Percentiles rank a stretch among this genome's conserved stretches.
Evolutionary conservation across 2,888 invertebrate species (phyloP).

Genomic region (Morpho deidamia): DNA sequence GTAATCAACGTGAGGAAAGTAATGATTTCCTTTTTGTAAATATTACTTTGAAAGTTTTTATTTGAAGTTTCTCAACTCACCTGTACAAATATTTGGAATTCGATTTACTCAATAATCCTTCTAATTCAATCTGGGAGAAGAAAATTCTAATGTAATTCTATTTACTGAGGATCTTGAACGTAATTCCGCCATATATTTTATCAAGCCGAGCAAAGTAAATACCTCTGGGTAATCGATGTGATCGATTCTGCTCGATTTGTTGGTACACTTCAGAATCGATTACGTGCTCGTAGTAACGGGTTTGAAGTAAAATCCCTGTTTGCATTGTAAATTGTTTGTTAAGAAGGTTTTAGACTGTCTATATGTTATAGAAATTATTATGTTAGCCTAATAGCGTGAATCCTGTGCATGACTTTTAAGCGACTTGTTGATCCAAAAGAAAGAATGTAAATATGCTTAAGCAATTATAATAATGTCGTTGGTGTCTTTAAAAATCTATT

Average conservation of each 20-base stretch:
- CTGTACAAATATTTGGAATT: neutral
- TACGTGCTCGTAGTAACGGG: constrained; percentile 35
- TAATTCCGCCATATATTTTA: constrained; percentile 21
- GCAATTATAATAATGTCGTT: too few relatives aligned
- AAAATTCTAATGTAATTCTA: constrained; percentile 9
- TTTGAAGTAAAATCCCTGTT: constrained; percentile 8
- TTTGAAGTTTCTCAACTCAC: too few relatives aligned
- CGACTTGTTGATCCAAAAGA: too few relatives aligned
- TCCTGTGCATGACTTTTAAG: neutral
- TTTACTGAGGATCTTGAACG: constrained; percentile 9
- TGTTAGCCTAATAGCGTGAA: neutral
- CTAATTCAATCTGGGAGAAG: constrained; percentile 3
- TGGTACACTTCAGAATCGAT: constrained; percentile 50
- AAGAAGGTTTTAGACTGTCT: neutral
- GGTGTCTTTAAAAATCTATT: too few relatives aligned
- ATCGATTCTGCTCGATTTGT: constrained; percentile 42
- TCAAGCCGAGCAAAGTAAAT: constrained; percentile 17
- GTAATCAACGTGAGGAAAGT: too few relatives aligned
- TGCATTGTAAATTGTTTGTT: constrained; percentile 1
- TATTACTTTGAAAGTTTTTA: too few relatives aligned
- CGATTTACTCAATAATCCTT: constrained; percentile 3
- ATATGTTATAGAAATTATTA: neutral
- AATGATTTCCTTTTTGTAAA: too few relatives aligned
- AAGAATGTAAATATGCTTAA: too few relatives aligned
- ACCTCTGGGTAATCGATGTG: constrained; percentile 20